Conservation (phyloP, 2,797 vertebrate species). For the Champsocephalus esox region DNA sequence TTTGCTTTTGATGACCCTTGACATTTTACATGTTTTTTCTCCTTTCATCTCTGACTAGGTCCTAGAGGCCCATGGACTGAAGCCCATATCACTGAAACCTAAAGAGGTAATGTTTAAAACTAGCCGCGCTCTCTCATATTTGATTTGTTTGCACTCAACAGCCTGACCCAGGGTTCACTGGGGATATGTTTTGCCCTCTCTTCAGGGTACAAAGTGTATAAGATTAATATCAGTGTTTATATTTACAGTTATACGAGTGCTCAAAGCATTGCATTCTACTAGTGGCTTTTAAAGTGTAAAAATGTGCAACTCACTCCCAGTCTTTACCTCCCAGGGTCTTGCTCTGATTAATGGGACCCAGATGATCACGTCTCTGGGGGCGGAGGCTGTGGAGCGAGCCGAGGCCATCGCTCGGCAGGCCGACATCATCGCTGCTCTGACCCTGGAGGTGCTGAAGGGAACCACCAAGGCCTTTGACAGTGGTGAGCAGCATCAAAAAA, state of each 20-base stretch:
- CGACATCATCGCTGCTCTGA: conserved; percentile 96
- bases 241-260: neutral
- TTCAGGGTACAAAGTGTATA: neutral
- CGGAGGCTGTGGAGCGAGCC: conserved; percentile 95
- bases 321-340: conserved; percentile 86
- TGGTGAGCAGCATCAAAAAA: conserved; percentile 80
- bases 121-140: conserved; percentile 34
- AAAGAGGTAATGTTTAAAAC: conserved; percentile 92
- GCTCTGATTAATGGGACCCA: conserved; percentile 98
- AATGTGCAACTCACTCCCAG: neutral
- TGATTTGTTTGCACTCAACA: conserved; percentile 9
- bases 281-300: neutral
- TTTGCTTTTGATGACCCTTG: conserved; percentile 72
- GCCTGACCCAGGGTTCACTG: conserved; percentile 13
- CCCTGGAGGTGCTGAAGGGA: conserved; percentile 96
- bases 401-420: conserved; percentile 93
- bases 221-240: neutral
- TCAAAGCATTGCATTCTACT: neutral
- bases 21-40: conserved; percentile 61
- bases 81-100: conserved; percentile 92
- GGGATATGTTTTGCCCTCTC: neutral
- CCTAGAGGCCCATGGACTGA: conserved; percentile 95
- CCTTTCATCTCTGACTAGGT: conserved; percentile 85
- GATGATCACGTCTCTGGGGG: conserved; percentile 98
- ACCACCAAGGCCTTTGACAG: conserved; percentile 98